Evolutionary conservation across 2,113 vertebrate species (phyloP).

Genomic region (Brachyhypopomus occidentalis): DNA sequence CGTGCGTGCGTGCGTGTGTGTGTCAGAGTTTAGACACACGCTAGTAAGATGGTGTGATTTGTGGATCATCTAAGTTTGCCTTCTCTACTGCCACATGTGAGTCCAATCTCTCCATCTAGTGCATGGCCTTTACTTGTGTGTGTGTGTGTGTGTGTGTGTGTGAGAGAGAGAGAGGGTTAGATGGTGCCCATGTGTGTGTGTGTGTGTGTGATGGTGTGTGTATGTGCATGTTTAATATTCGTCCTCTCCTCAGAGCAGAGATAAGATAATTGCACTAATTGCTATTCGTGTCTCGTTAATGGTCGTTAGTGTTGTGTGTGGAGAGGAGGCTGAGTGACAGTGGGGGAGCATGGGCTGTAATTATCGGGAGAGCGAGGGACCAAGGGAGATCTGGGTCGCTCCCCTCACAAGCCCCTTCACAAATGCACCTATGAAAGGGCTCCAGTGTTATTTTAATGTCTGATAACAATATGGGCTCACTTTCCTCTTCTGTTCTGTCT

Average conservation of each 20-base stretch:
- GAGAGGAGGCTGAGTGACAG: conserved; percentile 18
- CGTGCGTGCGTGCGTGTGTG: conserved; percentile 19
- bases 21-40: conserved; percentile 2
- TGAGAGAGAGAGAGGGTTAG: too few relatives aligned
- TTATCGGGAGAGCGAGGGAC: conserved; percentile 48
- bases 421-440: conserved; percentile 31
- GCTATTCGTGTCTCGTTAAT: conserved; percentile 46
- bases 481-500: not conserved
- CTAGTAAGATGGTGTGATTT: not conserved
- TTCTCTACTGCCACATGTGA: not conserved
- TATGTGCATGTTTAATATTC: conserved; percentile 40
- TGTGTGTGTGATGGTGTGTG: not conserved
- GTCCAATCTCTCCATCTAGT: conserved; percentile 1
- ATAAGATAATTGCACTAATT: conserved; percentile 59
- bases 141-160: too few relatives aligned
- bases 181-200: too few relatives aligned
- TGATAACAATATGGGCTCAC: conserved; percentile 5
- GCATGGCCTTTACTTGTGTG: not conserved
- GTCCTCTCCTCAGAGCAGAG: conserved; percentile 39
- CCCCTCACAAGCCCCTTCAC: conserved; percentile 7
- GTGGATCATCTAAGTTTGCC: not conserved
- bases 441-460: conserved; percentile 38
- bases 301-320: conserved; percentile 41
- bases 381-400: conserved; percentile 35
- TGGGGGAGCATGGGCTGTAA: conserved; percentile 46